Percentiles rank a stretch among this genome's conserved stretches.
phyloP scores from a whole-genome alignment of 2,113 vertebrate species.

The Neodontobutis hainanensis region DNA sequence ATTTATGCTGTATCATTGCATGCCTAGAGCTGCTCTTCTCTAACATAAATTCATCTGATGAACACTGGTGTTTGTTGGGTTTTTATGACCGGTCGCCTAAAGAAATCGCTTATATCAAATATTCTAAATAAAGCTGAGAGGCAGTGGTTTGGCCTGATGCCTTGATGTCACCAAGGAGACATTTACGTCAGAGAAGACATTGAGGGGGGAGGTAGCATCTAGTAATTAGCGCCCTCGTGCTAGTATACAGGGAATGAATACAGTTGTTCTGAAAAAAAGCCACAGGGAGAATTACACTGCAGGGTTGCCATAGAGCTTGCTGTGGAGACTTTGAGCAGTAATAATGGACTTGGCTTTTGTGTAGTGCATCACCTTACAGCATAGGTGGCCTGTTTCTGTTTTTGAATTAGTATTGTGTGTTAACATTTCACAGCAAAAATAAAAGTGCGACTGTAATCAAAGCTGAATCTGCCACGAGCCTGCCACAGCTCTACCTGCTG shows the following conservation, averaged over 20 bases:
- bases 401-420: conserved; percentile 48
- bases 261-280: conserved; percentile 11
- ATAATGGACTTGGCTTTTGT: conserved; percentile 45
- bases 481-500: conserved; percentile 50
- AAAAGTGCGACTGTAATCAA: conserved; percentile 54
- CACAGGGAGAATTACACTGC: conserved; percentile 24
- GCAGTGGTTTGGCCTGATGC: conserved; percentile 54
- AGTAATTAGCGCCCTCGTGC: conserved; percentile 56
- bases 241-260: conserved; percentile 56
- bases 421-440: conserved; percentile 47
- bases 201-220: conserved; percentile 28
- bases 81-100: conserved; percentile 49
- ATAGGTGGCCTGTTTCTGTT: conserved; percentile 52
- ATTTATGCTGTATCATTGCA: conserved; percentile 18
- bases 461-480: conserved; percentile 35
- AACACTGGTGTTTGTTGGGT: conserved; percentile 33
- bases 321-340: conserved; percentile 43
- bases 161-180: conserved; percentile 61
- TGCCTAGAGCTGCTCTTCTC: conserved; percentile 15
- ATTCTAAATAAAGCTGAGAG: conserved; percentile 61
- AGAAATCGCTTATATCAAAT: conserved; percentile 61
- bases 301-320: conserved; percentile 65
- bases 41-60: conserved; percentile 46
- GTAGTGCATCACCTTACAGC: conserved; percentile 20
- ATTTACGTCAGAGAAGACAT: conserved; percentile 41